Conservation (phyloP, 2,113 vertebrate species). For the Pseudopipra pipra region DNA sequence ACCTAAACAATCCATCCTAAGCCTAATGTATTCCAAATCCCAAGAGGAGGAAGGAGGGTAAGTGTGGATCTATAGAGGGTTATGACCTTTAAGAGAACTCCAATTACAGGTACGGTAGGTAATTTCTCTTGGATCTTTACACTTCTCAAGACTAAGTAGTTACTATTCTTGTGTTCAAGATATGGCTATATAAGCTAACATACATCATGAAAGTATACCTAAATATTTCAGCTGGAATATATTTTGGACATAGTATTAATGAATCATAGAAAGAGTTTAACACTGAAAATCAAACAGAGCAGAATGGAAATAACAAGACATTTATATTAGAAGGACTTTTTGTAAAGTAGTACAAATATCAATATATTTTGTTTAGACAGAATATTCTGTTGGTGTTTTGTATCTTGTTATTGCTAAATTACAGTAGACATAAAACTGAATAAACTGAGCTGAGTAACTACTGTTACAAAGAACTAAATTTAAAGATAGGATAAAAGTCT, state of each 20-base stretch:
- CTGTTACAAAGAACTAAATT: neutral
- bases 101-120: conserved; percentile 57
- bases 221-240: conserved; percentile 16
- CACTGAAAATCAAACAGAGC: neutral
- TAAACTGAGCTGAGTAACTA: neutral
- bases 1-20: conserved; percentile 54
- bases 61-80: conserved; percentile 57
- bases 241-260: neutral
- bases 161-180: neutral
- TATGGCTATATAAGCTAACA: neutral
- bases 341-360: neutral
- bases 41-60: conserved; percentile 24
- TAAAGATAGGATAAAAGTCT: neutral
- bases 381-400: neutral
- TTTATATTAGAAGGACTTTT: neutral
- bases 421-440: neutral
- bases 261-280: conserved; percentile 13
- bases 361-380: neutral
- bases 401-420: neutral
- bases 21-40: conserved; percentile 57
- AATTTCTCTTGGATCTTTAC: conserved; percentile 58
- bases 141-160: neutral
- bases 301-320: neutral
- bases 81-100: conserved; percentile 62
- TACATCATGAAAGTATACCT: neutral